Evolutionary conservation across 1,140 invertebrate genomes (phyloP).

Genomic region (Dendrolimus kikuchii): DNA sequence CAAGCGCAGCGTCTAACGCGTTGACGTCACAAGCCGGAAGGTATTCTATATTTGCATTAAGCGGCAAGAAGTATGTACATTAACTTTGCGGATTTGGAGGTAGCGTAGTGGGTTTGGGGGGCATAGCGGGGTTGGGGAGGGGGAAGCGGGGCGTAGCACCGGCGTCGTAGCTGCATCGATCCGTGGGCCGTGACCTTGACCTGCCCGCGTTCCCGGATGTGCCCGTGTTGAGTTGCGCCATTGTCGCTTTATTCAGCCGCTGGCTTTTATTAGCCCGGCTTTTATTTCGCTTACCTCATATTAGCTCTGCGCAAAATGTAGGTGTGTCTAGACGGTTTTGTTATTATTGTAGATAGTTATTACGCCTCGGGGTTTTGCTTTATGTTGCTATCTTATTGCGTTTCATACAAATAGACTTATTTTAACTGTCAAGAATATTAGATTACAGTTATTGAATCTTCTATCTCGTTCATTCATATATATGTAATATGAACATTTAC

Average conservation of each 20-base stretch:
- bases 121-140: constrained; percentile 23
- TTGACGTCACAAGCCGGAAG: constrained; percentile 14
- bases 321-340: constrained; percentile 16
- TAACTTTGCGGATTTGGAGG: constrained; percentile 30
- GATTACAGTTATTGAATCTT: no score
- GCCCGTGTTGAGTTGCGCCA: constrained; percentile 51
- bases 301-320: constrained; percentile 9
- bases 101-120: constrained; percentile 23
- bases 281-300: constrained; percentile 35
- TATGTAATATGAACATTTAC: no score
- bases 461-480: no score
- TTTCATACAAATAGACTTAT: no score
- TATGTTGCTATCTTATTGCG: neutral
- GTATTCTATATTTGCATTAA: constrained; percentile 15
- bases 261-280: constrained; percentile 56
- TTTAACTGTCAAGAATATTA: no score
- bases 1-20: neutral
- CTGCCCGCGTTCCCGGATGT: constrained; percentile 61
- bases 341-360: constrained; percentile 7
- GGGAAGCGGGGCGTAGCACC: constrained; percentile 34
- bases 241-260: constrained; percentile 52
- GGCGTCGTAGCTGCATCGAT: constrained; percentile 68
- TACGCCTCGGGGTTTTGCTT: constrained; percentile 8
- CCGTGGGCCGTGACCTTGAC: constrained; percentile 71
- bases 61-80: constrained; percentile 11